Evolutionary conservation across 2,888 invertebrate species (phyloP).

Genomic region (Lamellibrachia satsuma): DNA sequence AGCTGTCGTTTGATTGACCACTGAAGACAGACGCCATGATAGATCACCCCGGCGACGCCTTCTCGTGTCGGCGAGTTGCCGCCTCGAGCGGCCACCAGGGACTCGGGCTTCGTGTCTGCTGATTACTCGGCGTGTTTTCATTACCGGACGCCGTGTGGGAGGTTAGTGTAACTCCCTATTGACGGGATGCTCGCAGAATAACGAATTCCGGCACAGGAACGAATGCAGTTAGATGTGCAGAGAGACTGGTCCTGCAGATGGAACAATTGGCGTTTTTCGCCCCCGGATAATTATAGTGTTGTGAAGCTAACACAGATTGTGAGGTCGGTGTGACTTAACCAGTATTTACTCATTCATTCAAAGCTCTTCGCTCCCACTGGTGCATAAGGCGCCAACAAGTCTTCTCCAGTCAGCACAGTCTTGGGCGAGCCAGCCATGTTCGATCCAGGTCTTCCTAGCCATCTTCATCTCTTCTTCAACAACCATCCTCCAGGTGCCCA

Average conservation of each 20-base stretch:
- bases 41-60: not conserved
- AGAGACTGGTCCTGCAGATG: not conserved
- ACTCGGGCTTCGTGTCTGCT: not conserved
- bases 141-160: not conserved
- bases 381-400: too few relatives aligned
- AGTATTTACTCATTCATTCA: too few relatives aligned
- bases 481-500: too few relatives aligned
- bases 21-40: not conserved
- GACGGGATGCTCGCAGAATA: not conserved
- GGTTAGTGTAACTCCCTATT: not conserved
- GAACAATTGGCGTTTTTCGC: not conserved
- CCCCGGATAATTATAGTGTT: too few relatives aligned
- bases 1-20: not conserved
- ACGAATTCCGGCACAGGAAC: not conserved
- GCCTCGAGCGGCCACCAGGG: not conserved
- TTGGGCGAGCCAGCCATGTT: too few relatives aligned
- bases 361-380: too few relatives aligned
- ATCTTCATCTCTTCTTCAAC: too few relatives aligned
- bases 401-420: too few relatives aligned
- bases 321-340: too few relatives aligned
- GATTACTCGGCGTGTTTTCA: not conserved
- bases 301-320: too few relatives aligned
- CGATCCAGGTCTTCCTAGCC: too few relatives aligned
- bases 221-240: not conserved
- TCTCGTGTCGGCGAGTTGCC: not conserved